Base-by-base conservation (phyloP, 92 coral and sea anemone species). In the Anthopleura xanthogrammica region DNA sequence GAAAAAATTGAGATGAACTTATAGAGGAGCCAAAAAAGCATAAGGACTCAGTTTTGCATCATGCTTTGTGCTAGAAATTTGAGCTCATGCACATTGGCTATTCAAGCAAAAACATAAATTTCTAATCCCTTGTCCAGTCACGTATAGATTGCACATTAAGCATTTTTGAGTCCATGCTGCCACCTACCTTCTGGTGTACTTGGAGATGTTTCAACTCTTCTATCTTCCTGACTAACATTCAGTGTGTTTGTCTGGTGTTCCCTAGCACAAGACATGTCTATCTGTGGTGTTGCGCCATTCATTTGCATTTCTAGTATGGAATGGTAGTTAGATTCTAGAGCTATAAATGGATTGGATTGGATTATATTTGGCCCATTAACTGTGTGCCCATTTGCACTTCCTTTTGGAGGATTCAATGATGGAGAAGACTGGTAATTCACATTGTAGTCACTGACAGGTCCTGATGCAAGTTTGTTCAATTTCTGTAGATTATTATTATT, bases 231-330 rank as follows among this genome's bases (percentile, higher is more conserved):
- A 19, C 2, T 12, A n/a, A n/a, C 70, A 62, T 9, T 5, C 24
- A 62, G 24, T 23, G n/a, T 20, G 12, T 6, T 39, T 24, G 24
- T 36, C 9, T 57, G 22, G 8, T 58, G 23, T 6, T 57, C 82
- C 73, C 16, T 60, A 10, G 72, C 68, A 23, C 7, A 42, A 57
- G 73, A 16, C 23, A 23, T 60, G 10, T 66, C 41, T 39, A 46
- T 12, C 13, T 57, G 8, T 17, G 12, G 22, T 17, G 41, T 19
- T 48, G 40, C 52, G 1, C 29, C 29, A 20, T 62, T 62, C 13
- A 62, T 60, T 39, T 84, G 87, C 83, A 78, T 77, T n/a, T 78
- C 83, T 42, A 84, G 78, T 76, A 84, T 10, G n/a, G 81, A 70
- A n/a, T 77, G 78, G 52, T 84, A 84, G 52, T 84, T 42, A 16